A percentile compares a stretch with the other conserved stretches of the same genome.
These are phyloP conservation scores for Acheta domesticus DNA, from an alignment of 2,888 invertebrate species.

Conservation along the genomic window DNA sequence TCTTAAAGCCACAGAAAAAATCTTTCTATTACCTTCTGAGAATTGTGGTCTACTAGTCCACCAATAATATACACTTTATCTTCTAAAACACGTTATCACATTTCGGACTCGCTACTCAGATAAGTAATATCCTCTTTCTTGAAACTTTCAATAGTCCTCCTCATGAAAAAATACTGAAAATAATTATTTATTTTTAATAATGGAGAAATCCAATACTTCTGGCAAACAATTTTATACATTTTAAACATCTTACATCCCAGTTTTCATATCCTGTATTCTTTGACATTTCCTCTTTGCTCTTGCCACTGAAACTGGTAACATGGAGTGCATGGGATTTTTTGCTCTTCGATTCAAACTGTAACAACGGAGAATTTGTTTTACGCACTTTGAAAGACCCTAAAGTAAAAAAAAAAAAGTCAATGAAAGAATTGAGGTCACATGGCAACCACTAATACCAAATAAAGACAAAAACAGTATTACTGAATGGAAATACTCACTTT, in stretches of 20 bases:
- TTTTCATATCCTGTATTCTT: slow-evolving; percentile 83
- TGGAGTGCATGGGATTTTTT: slow-evolving; percentile 75
- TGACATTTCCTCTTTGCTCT: slow-evolving; percentile 68
- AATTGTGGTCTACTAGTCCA: slow-evolving; percentile 95
- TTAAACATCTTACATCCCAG: slow-evolving; percentile 75
- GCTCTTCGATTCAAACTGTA: slow-evolving; percentile 88
- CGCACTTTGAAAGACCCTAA: slow-evolving; percentile 78
- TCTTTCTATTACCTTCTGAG: slow-evolving; percentile 67
- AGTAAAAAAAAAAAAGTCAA: slow-evolving; percentile 34
- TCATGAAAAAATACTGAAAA: slow-evolving; percentile 63
- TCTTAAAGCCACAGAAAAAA: background rate
- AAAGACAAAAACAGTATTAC: background rate
- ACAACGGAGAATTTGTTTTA: slow-evolving; percentile 85
- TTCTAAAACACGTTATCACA: slow-evolving; percentile 68
- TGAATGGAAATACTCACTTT: slow-evolving; percentile 48
- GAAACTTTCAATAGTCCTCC: slow-evolving; percentile 64
- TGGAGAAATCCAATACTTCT: background rate
- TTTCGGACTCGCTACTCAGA: slow-evolving; percentile 93
- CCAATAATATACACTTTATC: slow-evolving; percentile 90
- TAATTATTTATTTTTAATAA: background rate
- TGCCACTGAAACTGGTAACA: slow-evolving; percentile 74
- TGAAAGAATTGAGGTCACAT: background rate
- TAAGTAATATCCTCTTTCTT: slow-evolving; percentile 79
- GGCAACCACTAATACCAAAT: background rate
- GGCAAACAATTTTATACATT: background rate